Percentiles rank a stretch among this genome's conserved stretches.
Evolutionary conservation across 2,888 invertebrate genomes (phyloP).

Genomic region (Hemithea aestivaria): DNA sequence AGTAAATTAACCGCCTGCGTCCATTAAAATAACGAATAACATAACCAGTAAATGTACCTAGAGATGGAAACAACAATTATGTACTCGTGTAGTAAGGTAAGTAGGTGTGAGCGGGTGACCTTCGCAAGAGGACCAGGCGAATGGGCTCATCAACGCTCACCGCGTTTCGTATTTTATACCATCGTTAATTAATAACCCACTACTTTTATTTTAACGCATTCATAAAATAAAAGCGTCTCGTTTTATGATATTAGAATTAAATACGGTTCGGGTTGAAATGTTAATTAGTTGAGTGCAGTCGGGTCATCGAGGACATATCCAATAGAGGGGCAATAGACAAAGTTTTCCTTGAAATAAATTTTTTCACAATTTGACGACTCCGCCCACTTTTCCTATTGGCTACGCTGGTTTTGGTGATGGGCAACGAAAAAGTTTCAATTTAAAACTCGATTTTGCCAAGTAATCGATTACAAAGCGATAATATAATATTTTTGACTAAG

Average conservation of each 20-base stretch:
- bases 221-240: slow-evolving; percentile 19
- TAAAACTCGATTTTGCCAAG: no score
- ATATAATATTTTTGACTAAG: no score
- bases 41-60: background rate
- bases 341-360: no score
- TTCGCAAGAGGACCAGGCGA: slow-evolving; percentile 56
- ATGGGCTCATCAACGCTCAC: slow-evolving; percentile 60
- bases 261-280: slow-evolving; percentile 28
- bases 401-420: no score
- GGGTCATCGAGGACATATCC: no score
- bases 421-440: no score
- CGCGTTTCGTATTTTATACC: slow-evolving; percentile 51
- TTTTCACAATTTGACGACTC: no score
- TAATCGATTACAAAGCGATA: no score
- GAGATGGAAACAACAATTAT: slow-evolving; percentile 13
- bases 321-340: no score
- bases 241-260: slow-evolving; percentile 27
- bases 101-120: slow-evolving; percentile 62
- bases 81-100: slow-evolving; percentile 31
- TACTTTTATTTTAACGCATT: slow-evolving; percentile 40
- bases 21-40: slow-evolving; percentile 8
- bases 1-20: background rate
- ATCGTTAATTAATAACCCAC: slow-evolving; percentile 41
- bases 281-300: slow-evolving; percentile 23
- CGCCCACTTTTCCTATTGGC: no score